phyloP scores from a whole-genome alignment of 2,797 vertebrate genomes.

The Sebastes glaucus region DNA sequence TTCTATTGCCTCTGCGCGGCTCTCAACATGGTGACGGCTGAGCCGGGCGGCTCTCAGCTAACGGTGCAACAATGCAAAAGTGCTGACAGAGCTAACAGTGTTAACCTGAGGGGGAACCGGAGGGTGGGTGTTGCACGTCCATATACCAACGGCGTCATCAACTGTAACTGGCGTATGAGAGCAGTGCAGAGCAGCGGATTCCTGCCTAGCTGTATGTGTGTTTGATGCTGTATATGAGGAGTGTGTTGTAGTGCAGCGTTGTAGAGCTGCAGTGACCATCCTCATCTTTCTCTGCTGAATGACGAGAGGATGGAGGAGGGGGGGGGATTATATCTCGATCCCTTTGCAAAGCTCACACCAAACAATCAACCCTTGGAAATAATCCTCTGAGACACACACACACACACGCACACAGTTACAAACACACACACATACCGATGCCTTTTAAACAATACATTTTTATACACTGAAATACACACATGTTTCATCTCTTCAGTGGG shows the following conservation, averaged over 20 bases:
- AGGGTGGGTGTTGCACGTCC: too few relatives aligned
- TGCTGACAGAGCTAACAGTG: too few relatives aligned
- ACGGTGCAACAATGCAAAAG: too few relatives aligned
- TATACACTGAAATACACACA: not conserved
- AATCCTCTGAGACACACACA: constrained; percentile 70
- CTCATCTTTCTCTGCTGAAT: constrained; percentile 40
- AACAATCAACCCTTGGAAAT: constrained; percentile 82
- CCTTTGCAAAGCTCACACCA: constrained; percentile 80
- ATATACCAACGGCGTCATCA: too few relatives aligned
- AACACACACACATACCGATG: constrained; percentile 19
- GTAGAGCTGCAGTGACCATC: constrained; percentile 19
- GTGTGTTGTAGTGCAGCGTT: not conserved
- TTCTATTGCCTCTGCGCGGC: too few relatives aligned
- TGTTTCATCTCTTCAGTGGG: not conserved
- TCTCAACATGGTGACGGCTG: too few relatives aligned
- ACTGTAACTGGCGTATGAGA: too few relatives aligned
- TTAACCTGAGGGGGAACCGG: too few relatives aligned
- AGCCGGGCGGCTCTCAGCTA: too few relatives aligned
- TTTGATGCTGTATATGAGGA: not conserved
- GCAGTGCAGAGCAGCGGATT: not conserved
- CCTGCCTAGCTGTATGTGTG: not conserved
- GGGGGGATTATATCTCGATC: constrained; percentile 80
- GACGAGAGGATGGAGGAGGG: constrained; percentile 24
- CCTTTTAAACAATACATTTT: constrained; percentile 5
- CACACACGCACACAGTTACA: constrained; percentile 34